These are phyloP conservation scores for Plestiodon gilberti DNA, from an alignment of 2,113 vertebrate genomes.

Conservation along the genomic window DNA sequence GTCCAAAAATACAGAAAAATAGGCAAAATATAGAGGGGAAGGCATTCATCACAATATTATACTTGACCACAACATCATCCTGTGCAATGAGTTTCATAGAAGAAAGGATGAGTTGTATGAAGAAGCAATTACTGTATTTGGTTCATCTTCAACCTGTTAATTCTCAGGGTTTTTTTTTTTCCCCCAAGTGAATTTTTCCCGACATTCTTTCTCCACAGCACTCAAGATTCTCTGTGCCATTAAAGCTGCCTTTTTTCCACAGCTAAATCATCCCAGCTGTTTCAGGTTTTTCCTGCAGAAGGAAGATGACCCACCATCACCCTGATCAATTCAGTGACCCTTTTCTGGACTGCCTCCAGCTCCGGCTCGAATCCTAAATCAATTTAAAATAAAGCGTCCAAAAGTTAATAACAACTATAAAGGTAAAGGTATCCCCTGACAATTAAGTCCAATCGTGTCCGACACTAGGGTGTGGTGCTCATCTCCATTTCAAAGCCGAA, in stretches of 20 bases:
- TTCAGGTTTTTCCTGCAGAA: not conserved
- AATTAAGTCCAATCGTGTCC: too few relatives aligned
- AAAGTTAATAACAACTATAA: too few relatives aligned
- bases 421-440: too few relatives aligned
- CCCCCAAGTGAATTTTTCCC: not conserved
- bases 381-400: conserved; percentile 21
- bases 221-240: not conserved
- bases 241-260: not conserved
- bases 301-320: not conserved
- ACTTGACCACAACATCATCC: not conserved
- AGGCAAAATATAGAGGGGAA: too few relatives aligned
- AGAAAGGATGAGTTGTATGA: not conserved
- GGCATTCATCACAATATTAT: too few relatives aligned
- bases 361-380: not conserved
- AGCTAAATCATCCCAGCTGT: not conserved
- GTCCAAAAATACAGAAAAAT: too few relatives aligned
- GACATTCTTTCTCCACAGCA: not conserved
- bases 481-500: too few relatives aligned
- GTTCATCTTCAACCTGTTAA: not conserved
- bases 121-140: not conserved
- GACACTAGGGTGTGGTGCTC: too few relatives aligned
- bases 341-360: not conserved
- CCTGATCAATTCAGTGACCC: not conserved
- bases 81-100: not conserved
- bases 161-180: too few relatives aligned